phyloP scores from a whole-genome alignment of 2,888 invertebrate species.

The Scaptomyza flava region DNA sequence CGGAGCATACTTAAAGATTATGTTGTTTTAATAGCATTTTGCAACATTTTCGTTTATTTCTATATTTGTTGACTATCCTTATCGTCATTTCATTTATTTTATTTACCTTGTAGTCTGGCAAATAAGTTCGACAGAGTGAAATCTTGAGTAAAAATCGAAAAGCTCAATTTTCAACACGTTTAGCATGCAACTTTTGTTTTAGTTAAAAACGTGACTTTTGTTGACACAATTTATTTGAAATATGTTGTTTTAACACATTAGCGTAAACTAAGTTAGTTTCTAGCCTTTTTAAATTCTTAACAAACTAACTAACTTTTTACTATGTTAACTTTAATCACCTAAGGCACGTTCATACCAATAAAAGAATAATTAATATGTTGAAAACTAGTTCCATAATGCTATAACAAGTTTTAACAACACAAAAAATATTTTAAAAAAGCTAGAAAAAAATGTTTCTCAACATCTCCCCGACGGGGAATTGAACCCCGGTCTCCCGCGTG shows the following conservation, averaged over 20 bases:
- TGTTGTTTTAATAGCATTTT: neutral
- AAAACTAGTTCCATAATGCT: neutral
- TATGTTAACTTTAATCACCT: neutral
- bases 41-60: conserved; percentile 1
- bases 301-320: conserved; percentile 10
- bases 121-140: neutral
- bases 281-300: no score
- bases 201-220: conserved; percentile 3
- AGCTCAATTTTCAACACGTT: conserved; percentile 1
- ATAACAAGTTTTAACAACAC: neutral
- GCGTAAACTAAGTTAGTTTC: no score
- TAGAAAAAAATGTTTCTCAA: neutral
- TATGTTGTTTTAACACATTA: conserved; percentile 26
- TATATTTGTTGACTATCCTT: neutral
- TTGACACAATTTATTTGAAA: conserved; percentile 3
- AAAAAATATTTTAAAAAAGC: neutral
- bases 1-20: neutral
- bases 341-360: neutral
- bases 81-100: conserved; percentile 1
- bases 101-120: conserved; percentile 3
- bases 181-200: conserved; percentile 14
- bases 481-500: conserved; percentile 49
- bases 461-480: conserved; percentile 58
- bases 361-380: neutral
- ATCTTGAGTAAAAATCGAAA: neutral